Evolutionary conservation across 2,113 vertebrate genomes (phyloP).

Genomic region (Megaceryle maxima): DNA sequence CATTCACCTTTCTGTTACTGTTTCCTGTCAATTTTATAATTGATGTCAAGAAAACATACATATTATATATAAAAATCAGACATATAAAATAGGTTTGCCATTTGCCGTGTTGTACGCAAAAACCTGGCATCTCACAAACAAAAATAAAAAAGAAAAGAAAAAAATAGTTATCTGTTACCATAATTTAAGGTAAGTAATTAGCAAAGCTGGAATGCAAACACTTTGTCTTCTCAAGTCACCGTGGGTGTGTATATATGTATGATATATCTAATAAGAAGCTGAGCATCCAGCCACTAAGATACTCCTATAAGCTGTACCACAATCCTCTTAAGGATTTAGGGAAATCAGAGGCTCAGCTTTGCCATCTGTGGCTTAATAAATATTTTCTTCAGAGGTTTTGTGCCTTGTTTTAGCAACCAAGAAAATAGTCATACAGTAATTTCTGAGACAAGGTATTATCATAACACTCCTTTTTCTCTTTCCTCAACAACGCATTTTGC

Average conservation of each 20-base stretch:
- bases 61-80: not conserved
- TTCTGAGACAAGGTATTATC: not conserved
- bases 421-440: not conserved
- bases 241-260: not conserved
- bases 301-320: conserved; percentile 54
- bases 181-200: conserved; percentile 53
- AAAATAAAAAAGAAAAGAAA: not conserved
- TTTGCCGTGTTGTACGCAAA: not conserved
- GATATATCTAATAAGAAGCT: conserved; percentile 62
- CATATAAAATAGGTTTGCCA: not conserved
- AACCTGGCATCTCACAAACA: not conserved
- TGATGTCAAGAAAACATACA: not conserved
- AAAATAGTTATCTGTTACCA: not conserved
- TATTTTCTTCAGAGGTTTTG: conserved; percentile 52
- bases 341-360: conserved; percentile 69
- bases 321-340: conserved; percentile 75
- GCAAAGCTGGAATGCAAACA: conserved; percentile 23
- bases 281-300: conserved; percentile 66
- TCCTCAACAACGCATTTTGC: not conserved
- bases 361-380: conserved; percentile 71
- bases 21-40: not conserved
- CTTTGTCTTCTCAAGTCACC: not conserved
- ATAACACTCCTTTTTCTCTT: not conserved
- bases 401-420: conserved; percentile 57
- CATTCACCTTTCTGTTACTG: not conserved